These are phyloP conservation scores for Irena cyanogastra DNA, from an alignment of 2,113 vertebrate species.

Conservation along the genomic window DNA sequence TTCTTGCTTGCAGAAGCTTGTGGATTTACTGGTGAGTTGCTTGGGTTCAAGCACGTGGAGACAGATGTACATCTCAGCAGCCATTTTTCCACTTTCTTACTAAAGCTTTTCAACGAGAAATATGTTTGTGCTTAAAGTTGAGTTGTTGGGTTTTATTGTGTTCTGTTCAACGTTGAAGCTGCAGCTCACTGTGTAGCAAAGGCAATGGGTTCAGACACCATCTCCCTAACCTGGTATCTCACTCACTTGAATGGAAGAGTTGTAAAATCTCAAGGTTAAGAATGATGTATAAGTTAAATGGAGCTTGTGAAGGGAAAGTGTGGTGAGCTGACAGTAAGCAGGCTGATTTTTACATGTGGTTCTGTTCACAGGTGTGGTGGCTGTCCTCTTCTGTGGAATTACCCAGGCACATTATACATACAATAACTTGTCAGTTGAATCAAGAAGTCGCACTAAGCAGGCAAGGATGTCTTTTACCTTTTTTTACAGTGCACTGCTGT, in stretches of 20 bases:
- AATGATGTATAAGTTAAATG: background rate
- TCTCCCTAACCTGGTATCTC: background rate
- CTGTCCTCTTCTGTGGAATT: constrained; percentile 94
- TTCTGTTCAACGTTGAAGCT: background rate
- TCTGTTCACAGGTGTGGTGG: constrained; percentile 84
- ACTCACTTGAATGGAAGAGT: background rate
- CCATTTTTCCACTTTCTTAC: background rate
- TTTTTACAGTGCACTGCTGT: background rate
- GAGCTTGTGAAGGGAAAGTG: background rate
- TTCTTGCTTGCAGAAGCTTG: constrained; percentile 96
- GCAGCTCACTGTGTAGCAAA: background rate
- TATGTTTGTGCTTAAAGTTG: background rate
- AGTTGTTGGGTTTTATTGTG: accelerated
- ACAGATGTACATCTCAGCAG: background rate
- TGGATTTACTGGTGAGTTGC: constrained; percentile 89
- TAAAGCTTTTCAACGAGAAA: background rate
- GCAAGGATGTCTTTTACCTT: constrained; percentile 63
- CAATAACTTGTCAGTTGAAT: constrained; percentile 92
- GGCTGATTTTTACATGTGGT: background rate
- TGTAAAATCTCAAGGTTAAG: background rate
- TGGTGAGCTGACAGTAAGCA: background rate
- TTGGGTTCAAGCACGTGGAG: background rate
- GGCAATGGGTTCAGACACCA: background rate
- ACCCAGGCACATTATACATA: constrained; percentile 95
- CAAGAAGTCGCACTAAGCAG: constrained; percentile 93